Conservation (phyloP, 1,140 invertebrate genomes). For the Ephestia elutella region DNA sequence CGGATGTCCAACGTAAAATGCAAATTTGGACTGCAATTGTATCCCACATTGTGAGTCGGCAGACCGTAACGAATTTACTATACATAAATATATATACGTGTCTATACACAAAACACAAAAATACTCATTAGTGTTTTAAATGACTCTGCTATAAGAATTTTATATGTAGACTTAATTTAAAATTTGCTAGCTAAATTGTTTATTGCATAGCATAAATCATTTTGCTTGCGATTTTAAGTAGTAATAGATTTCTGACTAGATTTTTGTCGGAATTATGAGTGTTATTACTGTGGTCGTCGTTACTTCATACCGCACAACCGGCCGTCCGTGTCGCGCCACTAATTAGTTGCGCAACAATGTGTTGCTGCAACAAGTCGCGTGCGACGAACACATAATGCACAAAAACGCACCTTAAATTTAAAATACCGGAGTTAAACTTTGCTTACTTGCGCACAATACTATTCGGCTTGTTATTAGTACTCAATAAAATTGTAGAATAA, state of each 20-base stretch:
- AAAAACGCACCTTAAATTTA: slow-evolving; percentile 21
- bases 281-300: slow-evolving; percentile 23
- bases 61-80: slow-evolving; percentile 48
- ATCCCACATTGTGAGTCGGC: slow-evolving; percentile 40
- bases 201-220: slow-evolving; percentile 4
- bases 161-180: background rate
- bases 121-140: slow-evolving; percentile 47
- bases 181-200: slow-evolving; percentile 5
- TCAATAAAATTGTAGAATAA: slow-evolving; percentile 33
- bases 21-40: slow-evolving; percentile 62
- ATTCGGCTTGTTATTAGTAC: slow-evolving; percentile 23
- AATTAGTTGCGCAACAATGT: slow-evolving; percentile 63
- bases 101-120: slow-evolving; percentile 34
- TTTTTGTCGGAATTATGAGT: background rate
- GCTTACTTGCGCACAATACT: slow-evolving; percentile 1
- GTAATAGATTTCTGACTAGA: background rate
- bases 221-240: slow-evolving; percentile 8
- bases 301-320: slow-evolving; percentile 54
- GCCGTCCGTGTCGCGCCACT: slow-evolving; percentile 37
- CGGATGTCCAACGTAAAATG: slow-evolving; percentile 50
- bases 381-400: slow-evolving; percentile 18
- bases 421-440: background rate
- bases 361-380: slow-evolving; percentile 43
- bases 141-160: background rate
- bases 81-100: slow-evolving; percentile 25